Percentiles rank a stretch among this genome's conserved stretches.
Evolutionary conservation across 37 sponge, comb jelly and placozoan genomes (phyloP).

Genomic region (Hexactinellida sp.): DNA sequence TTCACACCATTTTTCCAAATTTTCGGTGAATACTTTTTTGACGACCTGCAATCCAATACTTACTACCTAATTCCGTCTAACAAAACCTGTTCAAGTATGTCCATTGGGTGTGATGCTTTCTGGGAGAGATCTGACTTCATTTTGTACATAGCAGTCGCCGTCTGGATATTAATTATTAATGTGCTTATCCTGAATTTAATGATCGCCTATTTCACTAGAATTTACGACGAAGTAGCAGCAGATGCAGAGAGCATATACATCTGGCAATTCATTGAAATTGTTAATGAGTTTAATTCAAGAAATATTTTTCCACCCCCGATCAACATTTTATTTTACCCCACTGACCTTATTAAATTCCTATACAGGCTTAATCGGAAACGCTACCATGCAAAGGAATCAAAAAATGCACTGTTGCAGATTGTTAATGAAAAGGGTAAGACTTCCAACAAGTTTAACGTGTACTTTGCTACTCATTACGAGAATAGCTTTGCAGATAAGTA

Average conservation of each 20-base stretch:
- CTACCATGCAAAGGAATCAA: not conserved
- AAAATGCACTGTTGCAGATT: not conserved
- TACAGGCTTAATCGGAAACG: not conserved
- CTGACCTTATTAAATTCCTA: not conserved
- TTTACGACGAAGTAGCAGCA: not conserved
- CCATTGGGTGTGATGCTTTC: not conserved
- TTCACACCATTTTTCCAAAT: not conserved
- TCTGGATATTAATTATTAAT: not conserved
- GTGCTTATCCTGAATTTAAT: not conserved
- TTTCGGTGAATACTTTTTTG: slow-evolving; percentile 14
- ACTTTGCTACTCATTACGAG: not conserved
- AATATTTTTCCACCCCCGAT: not conserved
- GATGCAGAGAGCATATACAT: not conserved
- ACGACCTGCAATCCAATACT: not conserved
- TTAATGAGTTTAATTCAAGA: not conserved
- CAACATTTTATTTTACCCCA: not conserved
- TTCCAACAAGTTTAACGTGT: not conserved
- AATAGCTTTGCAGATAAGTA: slow-evolving; percentile 8
- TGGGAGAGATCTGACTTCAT: not conserved
- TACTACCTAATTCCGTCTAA: not conserved
- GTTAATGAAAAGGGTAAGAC: not conserved
- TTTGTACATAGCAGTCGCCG: not conserved
- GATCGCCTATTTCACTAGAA: not conserved
- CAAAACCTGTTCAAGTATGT: not conserved
- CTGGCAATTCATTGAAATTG: not conserved